Conservation (phyloP, 53 echinoderm and acorn worm species). For the Stichopus horrens region DNA sequence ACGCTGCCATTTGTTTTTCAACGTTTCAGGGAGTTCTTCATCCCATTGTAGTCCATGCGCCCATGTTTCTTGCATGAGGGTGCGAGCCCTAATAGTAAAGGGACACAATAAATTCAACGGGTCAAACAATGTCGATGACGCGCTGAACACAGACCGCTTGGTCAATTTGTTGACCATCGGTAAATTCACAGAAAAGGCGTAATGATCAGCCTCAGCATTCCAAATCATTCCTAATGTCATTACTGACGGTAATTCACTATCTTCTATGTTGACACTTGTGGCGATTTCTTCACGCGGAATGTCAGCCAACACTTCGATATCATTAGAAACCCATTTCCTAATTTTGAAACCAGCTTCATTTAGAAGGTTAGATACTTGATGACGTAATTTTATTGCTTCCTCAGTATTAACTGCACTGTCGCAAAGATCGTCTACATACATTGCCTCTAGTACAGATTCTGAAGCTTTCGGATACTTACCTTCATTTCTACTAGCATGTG, state of each 20-base stretch:
- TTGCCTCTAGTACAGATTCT: neutral
- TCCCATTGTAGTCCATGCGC: neutral
- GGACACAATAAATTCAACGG: conserved; percentile 22
- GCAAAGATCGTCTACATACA: neutral
- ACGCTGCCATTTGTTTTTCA: no score
- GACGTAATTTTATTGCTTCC: neutral
- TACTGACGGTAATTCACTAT: neutral
- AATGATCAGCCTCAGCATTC: conserved; percentile 14
- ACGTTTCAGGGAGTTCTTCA: neutral
- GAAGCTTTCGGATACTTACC: neutral
- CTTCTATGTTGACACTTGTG: neutral
- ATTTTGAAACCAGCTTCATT: neutral
- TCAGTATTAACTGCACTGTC: neutral
- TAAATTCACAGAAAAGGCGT: neutral
- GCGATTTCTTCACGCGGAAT: neutral
- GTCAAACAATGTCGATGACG: conserved; percentile 32
- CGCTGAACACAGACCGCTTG: conserved; percentile 28
- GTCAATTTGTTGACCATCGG: no score
- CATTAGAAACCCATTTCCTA: neutral
- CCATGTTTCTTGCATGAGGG: conserved; percentile 16
- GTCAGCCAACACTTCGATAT: neutral
- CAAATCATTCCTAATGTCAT: conserved; percentile 1
- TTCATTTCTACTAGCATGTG: no score
- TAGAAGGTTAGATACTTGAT: neutral
- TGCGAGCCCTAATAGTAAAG: neutral